phyloP scores from a whole-genome alignment of 2,113 vertebrate species.

The Odobenus rosmarus region DNA sequence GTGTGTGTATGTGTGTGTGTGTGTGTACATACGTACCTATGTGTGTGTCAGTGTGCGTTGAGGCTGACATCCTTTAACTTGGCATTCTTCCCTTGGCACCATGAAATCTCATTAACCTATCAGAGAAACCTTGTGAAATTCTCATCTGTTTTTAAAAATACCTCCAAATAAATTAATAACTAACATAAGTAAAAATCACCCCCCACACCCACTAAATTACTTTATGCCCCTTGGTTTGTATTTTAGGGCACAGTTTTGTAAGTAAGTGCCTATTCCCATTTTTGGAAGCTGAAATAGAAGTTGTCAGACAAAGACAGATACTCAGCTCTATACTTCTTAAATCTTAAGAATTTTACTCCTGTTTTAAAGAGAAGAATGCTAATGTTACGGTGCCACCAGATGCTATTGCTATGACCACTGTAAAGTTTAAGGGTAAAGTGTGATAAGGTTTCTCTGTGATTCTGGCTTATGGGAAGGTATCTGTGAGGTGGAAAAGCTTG shows the following conservation, averaged over 20 bases:
- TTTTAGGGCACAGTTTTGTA: slow-evolving; percentile 26
- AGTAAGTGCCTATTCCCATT: neutral
- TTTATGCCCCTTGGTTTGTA: neutral
- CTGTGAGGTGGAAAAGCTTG: neutral
- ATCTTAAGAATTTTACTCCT: neutral
- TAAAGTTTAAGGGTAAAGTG: slow-evolving; percentile 15
- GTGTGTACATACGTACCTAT: fast-evolving
- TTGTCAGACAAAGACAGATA: slow-evolving; percentile 36
- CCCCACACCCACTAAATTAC: neutral
- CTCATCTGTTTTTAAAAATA: slow-evolving; percentile 52
- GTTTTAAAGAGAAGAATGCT: slow-evolving; percentile 19
- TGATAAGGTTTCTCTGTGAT: neutral
- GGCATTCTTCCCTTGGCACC: neutral
- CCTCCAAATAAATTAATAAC: neutral
- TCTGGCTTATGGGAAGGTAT: neutral
- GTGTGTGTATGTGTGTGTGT: neutral
- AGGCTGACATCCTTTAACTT: slow-evolving; percentile 18
- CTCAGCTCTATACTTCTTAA: slow-evolving; percentile 7
- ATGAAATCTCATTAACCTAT: neutral
- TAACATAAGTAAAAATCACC: neutral
- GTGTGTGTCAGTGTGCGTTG: neutral
- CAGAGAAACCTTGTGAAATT: neutral
- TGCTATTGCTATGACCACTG: neutral
- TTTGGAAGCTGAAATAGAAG: slow-evolving; percentile 49
- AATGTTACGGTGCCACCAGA: neutral